Evolutionary conservation across 2,113 vertebrate genomes (phyloP).

Genomic region (Eurystomus gularis): DNA sequence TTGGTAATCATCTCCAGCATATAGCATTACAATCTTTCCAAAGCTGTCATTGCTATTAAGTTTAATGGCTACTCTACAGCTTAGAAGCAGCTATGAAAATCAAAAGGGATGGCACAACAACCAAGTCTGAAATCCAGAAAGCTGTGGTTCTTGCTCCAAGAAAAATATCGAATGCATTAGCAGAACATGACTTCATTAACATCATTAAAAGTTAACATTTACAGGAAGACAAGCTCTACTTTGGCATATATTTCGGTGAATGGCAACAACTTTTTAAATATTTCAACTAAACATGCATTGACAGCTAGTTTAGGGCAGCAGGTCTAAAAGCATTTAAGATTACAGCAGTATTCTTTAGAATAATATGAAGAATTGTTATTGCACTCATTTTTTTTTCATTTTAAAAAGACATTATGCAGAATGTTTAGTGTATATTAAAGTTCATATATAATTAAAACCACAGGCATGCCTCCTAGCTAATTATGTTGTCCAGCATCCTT

Average conservation of each 20-base stretch:
- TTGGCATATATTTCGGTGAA: not conserved
- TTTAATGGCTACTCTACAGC: conserved; percentile 52
- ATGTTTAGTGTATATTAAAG: not conserved
- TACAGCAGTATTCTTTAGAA: not conserved
- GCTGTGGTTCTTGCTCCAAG: conserved; percentile 6
- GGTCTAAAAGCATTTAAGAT: conserved; percentile 13
- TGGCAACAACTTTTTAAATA: not conserved
- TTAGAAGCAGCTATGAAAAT: conserved; percentile 28
- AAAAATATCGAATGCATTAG: conserved; percentile 58
- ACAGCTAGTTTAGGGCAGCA: not conserved
- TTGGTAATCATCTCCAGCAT: conserved; percentile 25
- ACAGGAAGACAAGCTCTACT: not conserved
- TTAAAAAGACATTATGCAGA: not conserved
- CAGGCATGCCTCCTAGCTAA: not conserved
- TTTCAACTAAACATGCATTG: not conserved
- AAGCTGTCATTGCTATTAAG: not conserved
- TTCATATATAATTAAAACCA: not conserved
- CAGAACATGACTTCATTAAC: conserved; percentile 48
- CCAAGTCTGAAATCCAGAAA: conserved; percentile 26
- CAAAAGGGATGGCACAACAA: not conserved
- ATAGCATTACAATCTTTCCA: not conserved
- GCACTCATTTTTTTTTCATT: not conserved
- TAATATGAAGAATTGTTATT: not conserved
- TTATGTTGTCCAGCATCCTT: not conserved
- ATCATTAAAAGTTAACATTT: conserved; percentile 44